Base-by-base conservation (phyloP, 1,140 invertebrate genomes). In the Drosophila takahashii region DNA sequence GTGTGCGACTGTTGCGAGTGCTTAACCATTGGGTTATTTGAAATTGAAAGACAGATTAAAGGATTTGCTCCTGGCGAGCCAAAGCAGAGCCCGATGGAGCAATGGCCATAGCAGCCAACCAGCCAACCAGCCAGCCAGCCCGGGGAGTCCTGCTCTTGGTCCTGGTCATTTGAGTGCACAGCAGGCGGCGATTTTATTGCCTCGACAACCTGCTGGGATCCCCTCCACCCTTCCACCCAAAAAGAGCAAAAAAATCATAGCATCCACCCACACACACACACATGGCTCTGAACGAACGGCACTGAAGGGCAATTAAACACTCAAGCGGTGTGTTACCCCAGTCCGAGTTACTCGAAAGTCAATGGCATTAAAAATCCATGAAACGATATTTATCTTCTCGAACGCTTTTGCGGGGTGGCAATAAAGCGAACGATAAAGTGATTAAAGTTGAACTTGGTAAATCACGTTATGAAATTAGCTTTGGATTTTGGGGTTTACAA, bases 21-120 rank as follows among this genome's bases (percentile, higher is more conserved):
- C 64, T 86, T 58, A 64, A 69, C 81, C 81, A 77, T 71, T 81
- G 51, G 62, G 60, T 69, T 77, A 86, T 60, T 81, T 58, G 81
- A 71, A 67, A 75, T 71, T 60, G 69, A 75, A 70, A 67, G 65
- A 83, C 70, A 81, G 83, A 78, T 86, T 86, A 86, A 81, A 60
- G 81, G 81, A 87, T 81, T 87, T 86, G 54, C 75, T 71, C 22
- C 47, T 47, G 57, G 67, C 57, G 60, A 73, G 53, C 53, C 37
- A 60, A 36, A 56, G 53, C 64, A 57, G 47, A 57, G 18, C 18
- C 50, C 53, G 41, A 18, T 34, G 18, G 57, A 44, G 37, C 15
- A 32, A 16, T 13, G 18, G 26, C 29, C 29, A 36, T 32, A 3
- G 18, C n/a, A 4, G 13, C 26, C n/a, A 4, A 9, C 26, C 15